These are phyloP conservation scores for Anhinga anhinga DNA, from an alignment of 2,113 vertebrate genomes.

Conservation along the genomic window DNA sequence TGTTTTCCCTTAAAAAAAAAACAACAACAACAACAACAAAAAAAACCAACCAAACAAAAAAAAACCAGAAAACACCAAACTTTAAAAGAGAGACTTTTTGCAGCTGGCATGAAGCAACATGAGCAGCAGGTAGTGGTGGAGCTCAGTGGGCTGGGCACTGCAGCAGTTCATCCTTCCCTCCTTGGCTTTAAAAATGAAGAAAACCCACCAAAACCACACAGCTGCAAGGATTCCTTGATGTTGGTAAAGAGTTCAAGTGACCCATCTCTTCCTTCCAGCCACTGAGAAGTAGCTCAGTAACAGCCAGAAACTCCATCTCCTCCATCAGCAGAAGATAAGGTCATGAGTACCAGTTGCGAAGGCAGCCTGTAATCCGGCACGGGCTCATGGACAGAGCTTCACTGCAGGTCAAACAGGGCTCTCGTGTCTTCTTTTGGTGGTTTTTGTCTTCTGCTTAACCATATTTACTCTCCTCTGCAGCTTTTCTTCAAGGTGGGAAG, in stretches of 20 bases:
- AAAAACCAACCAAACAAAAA: too few relatives aligned
- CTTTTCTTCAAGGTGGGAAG: not conserved
- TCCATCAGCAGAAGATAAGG: not conserved
- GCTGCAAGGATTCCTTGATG: not conserved
- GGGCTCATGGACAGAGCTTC: not conserved
- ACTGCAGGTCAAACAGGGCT: not conserved
- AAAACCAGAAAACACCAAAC: too few relatives aligned
- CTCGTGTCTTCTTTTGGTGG: not conserved
- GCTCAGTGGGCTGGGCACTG: not conserved
- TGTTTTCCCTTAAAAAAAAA: not conserved
- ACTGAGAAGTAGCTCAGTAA: not conserved
- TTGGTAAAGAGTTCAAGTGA: not conserved
- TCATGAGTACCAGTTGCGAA: accelerated
- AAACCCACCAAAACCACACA: not conserved
- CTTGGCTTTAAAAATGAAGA: not conserved
- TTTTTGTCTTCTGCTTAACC: not conserved
- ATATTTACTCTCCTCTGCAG: not conserved
- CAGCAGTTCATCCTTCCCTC: not conserved
- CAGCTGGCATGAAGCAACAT: not conserved
- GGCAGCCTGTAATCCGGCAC: not conserved
- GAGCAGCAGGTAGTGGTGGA: not conserved
- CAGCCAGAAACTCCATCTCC: not conserved
- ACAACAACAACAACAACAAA: not conserved
- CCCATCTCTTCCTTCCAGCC: not conserved
- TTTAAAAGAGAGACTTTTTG: accelerated